phyloP scores from a whole-genome alignment of 2,888 invertebrate genomes.

The Cloeon dipterum region DNA sequence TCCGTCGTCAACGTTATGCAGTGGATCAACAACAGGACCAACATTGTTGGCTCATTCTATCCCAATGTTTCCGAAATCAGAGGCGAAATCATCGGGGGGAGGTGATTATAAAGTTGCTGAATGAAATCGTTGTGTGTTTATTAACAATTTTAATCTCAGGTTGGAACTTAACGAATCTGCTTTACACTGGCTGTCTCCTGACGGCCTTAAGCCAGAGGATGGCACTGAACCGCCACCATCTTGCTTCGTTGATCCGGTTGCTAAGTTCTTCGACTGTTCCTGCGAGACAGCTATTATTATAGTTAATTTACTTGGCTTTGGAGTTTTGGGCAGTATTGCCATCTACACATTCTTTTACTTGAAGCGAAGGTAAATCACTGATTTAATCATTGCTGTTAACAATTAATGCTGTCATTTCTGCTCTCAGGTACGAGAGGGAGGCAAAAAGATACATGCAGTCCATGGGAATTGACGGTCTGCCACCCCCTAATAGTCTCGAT shows the following conservation, averaged over 20 bases:
- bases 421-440: constrained; percentile 31
- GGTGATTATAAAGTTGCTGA: constrained; percentile 8
- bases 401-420: constrained; percentile 1
- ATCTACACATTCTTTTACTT: constrained; percentile 35
- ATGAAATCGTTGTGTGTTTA: neutral
- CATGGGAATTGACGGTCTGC: constrained; percentile 36
- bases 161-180: constrained; percentile 26
- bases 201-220: constrained; percentile 37
- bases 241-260: constrained; percentile 39
- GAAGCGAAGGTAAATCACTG: constrained; percentile 26
- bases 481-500: constrained; percentile 32
- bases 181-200: constrained; percentile 38
- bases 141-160: constrained; percentile 6
- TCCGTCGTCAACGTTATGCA: constrained; percentile 35
- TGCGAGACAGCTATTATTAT: constrained; percentile 52
- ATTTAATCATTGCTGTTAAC: neutral
- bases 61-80: constrained; percentile 25
- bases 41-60: constrained; percentile 29
- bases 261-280: constrained; percentile 36
- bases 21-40: constrained; percentile 24
- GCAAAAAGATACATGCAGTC: constrained; percentile 46
- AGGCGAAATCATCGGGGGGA: constrained; percentile 25
- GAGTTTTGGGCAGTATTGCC: constrained; percentile 27
- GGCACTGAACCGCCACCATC: constrained; percentile 30
- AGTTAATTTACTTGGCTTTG: constrained; percentile 33